These are phyloP conservation scores for Triplophysa siluroides DNA, from an alignment of 2,113 vertebrate species.

Conservation along the genomic window DNA sequence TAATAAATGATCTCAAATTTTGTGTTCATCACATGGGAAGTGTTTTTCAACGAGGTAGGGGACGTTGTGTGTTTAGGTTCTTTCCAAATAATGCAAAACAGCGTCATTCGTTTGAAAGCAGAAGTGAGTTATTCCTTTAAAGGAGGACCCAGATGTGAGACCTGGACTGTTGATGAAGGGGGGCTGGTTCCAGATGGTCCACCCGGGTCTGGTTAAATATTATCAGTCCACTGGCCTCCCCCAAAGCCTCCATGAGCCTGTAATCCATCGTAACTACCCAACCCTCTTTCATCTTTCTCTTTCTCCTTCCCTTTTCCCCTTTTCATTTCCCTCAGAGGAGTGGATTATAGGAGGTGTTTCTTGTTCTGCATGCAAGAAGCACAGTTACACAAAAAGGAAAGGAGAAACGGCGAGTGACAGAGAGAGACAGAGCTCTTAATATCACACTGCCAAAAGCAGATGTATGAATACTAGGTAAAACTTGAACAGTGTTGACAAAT, in stretches of 20 bases:
- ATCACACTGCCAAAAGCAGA: not conserved
- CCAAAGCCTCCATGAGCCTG: slow-evolving; percentile 16
- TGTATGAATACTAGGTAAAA: no score
- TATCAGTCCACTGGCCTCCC: slow-evolving; percentile 42
- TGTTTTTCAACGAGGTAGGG: not conserved
- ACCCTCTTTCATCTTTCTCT: slow-evolving; percentile 37
- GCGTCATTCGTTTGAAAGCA: slow-evolving; percentile 13
- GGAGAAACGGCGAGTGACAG: no score
- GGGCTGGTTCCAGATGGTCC: slow-evolving; percentile 44
- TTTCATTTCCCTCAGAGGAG: slow-evolving; percentile 20
- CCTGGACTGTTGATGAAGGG: slow-evolving; percentile 29
- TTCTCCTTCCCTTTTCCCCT: slow-evolving; percentile 24
- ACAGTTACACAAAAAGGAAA: not conserved
- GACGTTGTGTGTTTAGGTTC: not conserved
- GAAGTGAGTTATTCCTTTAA: not conserved
- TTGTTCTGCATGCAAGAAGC: slow-evolving; percentile 7
- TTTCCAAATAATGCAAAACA: slow-evolving; percentile 16
- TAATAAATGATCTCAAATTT: slow-evolving; percentile 1
- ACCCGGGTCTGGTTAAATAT: slow-evolving; percentile 59
- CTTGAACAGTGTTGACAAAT: no score
- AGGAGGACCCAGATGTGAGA: slow-evolving; percentile 45
- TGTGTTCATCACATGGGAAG: not conserved
- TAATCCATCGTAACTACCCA: slow-evolving; percentile 41
- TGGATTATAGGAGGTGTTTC: slow-evolving; percentile 19
- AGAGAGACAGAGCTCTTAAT: slow-evolving; percentile 11